These are phyloP conservation scores for Geopemphigus sp. DNA, from an alignment of 1,140 invertebrate species.

Conservation along the genomic window DNA sequence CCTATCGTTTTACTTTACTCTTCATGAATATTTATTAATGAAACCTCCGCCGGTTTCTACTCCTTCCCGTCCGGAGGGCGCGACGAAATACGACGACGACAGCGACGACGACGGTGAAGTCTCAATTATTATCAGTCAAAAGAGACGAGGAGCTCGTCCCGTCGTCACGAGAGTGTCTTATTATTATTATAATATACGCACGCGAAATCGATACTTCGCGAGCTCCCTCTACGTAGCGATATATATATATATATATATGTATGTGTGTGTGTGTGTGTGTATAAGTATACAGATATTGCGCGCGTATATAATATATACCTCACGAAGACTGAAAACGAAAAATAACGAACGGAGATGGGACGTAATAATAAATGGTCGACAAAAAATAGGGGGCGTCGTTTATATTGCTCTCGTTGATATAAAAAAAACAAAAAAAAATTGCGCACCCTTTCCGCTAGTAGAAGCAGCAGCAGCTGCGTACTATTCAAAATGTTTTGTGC, in stretches of 20 bases:
- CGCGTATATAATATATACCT: not conserved
- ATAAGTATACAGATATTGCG: not conserved
- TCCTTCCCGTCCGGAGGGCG: not conserved
- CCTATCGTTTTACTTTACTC: slow-evolving; percentile 30
- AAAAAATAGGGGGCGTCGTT: slow-evolving; percentile 40
- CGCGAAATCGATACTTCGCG: slow-evolving; percentile 33
- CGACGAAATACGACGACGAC: no score
- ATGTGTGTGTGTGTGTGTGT: not conserved
- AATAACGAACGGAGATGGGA: slow-evolving; percentile 18
- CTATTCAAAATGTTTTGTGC: not conserved
- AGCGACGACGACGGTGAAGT: slow-evolving; percentile 21
- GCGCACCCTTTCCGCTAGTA: slow-evolving; percentile 9
- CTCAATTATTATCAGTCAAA: slow-evolving; percentile 31
- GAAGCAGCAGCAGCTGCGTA: slow-evolving; percentile 23
- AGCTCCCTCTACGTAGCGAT: not conserved
- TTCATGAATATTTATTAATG: slow-evolving; percentile 45
- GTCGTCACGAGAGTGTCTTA: not conserved
- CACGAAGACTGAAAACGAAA: not conserved
- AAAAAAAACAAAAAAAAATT: not conserved
- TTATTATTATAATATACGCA: not conserved
- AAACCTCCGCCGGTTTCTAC: not conserved
- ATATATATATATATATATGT: not conserved
- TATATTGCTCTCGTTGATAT: slow-evolving; percentile 6
- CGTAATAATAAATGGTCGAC: slow-evolving; percentile 13
- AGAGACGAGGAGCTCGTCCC: slow-evolving; percentile 13